Evolutionary conservation across 37 sponge, comb jelly and placozoan species (phyloP), one percentile per base, ranked within the genome.

Genomic region (Haliclona indistincta): DNA sequence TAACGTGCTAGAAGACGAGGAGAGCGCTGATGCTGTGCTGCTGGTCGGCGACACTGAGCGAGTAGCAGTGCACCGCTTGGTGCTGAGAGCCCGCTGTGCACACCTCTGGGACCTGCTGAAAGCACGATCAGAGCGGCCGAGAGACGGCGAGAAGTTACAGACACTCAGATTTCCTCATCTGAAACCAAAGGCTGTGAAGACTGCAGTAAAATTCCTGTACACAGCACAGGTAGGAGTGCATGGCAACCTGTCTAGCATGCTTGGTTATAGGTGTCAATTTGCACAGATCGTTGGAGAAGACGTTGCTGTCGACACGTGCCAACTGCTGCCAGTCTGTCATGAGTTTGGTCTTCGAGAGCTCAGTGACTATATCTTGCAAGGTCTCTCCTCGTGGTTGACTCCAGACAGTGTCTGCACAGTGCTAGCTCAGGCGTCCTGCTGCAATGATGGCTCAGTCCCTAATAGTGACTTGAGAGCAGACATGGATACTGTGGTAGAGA

Each of bases 181-280:
- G 44, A 55, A 43, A 23, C 64, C 55, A 10, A 41, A 33, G 2
- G 54, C 67, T 5, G 82, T 88, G 30, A 62, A 66, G 35, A 42
- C 38, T 15, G 86, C 84, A 4, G 54, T 84, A 19, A 49, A 56
- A 19, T 93, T 83, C 63, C 67, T 93, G 5, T 93, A 93, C 86
- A 93, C 86, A 38, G 89, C 86, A 41, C 73, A 84, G 85, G 94
- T 93, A 52, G 53, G 84, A 25, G 10, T 40, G n/a, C n/a, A 70
- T 33, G 22, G 5, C 19, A 47, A 63, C 17, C 13, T 10, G 22
- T 37, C 10, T 54, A 52, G 5, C 5, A 8, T 63, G 63, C 65
- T n/a, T 63, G 68, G 32, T 25, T 80, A 54, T 80, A 56, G 69
- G 26, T 52, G 4, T 28, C 33, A 28, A 8, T 53, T 13, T 40